Conservation (phyloP, 2,113 vertebrate genomes). For the Ictalurus furcatus region DNA sequence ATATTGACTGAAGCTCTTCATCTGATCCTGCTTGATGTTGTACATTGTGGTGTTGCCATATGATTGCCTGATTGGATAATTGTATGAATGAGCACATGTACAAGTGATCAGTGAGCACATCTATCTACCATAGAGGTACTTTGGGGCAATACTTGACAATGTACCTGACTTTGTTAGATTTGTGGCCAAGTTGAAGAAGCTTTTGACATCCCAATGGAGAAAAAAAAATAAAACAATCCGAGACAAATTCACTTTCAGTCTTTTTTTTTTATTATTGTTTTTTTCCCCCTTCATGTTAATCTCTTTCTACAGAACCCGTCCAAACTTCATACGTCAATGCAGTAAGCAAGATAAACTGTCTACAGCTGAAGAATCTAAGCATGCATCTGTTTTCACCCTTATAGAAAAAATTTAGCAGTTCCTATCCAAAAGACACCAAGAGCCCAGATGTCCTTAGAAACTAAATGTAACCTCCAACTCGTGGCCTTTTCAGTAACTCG, state of each 20-base stretch:
- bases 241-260: slow-evolving; percentile 21
- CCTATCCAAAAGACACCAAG: slow-evolving; percentile 42
- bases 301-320: slow-evolving; percentile 36
- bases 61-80: neutral
- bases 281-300: slow-evolving; percentile 54
- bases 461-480: slow-evolving; percentile 36
- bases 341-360: slow-evolving; percentile 45
- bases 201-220: slow-evolving; percentile 50
- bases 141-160: neutral
- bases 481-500: neutral
- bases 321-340: slow-evolving; percentile 41
- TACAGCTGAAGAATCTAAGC: slow-evolving; percentile 54
- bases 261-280: slow-evolving; percentile 52
- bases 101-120: neutral
- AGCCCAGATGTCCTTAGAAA: slow-evolving; percentile 45
- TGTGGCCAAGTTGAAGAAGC: slow-evolving; percentile 24
- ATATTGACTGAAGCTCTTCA: neutral
- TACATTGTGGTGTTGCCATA: neutral
- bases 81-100: neutral
- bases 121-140: neutral
- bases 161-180: neutral
- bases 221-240: slow-evolving; percentile 28
- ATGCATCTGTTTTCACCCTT: slow-evolving; percentile 52
- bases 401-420: slow-evolving; percentile 44
- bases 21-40: neutral